These are phyloP conservation scores for Chloroclystis v-ata DNA, from an alignment of 2,888 invertebrate species.

Conservation along the genomic window DNA sequence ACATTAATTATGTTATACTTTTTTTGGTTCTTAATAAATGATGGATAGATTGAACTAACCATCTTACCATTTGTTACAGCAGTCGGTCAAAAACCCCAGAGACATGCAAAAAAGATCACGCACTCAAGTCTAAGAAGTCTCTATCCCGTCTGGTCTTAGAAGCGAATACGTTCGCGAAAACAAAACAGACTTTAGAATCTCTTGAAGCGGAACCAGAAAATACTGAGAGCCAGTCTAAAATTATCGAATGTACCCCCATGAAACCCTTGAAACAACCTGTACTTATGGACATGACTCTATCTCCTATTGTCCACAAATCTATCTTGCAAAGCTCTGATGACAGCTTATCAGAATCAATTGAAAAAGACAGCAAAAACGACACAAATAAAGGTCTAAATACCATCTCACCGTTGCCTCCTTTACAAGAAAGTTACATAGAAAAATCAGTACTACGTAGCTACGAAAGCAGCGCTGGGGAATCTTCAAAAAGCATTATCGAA, in stretches of 20 bases:
- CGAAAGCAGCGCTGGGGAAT: constrained; percentile 50
- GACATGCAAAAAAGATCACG: constrained; percentile 54
- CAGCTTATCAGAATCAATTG: constrained; percentile 41
- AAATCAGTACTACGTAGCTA: constrained; percentile 61
- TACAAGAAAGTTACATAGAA: constrained; percentile 49
- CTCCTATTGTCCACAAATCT: constrained; percentile 66
- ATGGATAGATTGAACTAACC: neutral
- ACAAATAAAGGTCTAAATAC: constrained; percentile 35
- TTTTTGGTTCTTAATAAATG: too few relatives aligned
- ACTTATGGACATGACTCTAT: constrained; percentile 63
- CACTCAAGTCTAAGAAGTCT: constrained; percentile 53
- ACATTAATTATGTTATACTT: too few relatives aligned
- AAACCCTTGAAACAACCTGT: constrained; percentile 49
- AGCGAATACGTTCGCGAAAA: constrained; percentile 64
- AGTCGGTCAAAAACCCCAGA: constrained; percentile 69
- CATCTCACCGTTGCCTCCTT: constrained; percentile 49
- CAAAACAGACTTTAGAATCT: constrained; percentile 46
- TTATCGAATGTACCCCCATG: constrained; percentile 63
- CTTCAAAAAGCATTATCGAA: constrained; percentile 38
- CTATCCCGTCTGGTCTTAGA: constrained; percentile 65
- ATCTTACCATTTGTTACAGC: constrained; percentile 36
- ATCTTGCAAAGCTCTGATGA: constrained; percentile 57
- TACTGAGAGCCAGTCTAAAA: constrained; percentile 35
- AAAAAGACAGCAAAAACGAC: constrained; percentile 39
- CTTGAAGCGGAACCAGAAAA: constrained; percentile 36